A percentile compares a stretch with the other conserved stretches of the same genome.
Conservation (phyloP, 30 jellyfish, hydroid and myxozoan species). For the Hydractinia symbiolongicarpus region DNA sequence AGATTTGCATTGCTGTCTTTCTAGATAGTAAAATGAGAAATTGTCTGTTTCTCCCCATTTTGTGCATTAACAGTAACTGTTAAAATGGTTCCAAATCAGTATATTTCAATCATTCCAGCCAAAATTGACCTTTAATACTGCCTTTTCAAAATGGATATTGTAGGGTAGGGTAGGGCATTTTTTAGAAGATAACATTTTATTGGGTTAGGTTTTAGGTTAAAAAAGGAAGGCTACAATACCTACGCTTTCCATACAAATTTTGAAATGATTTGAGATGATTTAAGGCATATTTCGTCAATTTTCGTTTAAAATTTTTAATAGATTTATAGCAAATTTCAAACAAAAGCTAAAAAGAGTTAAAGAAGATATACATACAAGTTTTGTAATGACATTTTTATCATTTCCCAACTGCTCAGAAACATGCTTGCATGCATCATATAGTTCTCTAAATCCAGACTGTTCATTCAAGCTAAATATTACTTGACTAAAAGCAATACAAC, state of each 20-base stretch:
- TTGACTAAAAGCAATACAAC: slow-evolving; percentile 56
- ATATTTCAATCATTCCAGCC: not conserved
- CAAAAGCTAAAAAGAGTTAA: no score
- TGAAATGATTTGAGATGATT: no score
- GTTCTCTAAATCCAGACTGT: slow-evolving; percentile 43
- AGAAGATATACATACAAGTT: slow-evolving; percentile 34
- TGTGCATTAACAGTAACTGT: not conserved
- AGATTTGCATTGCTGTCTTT: slow-evolving; percentile 40
- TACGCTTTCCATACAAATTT: no score
- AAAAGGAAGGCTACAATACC: no score
- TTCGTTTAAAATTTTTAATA: no score
- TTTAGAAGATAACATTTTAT: no score
- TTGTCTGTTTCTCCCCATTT: not conserved
- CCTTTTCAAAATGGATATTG: not conserved
- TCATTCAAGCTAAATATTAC: slow-evolving; percentile 35
- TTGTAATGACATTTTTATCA: slow-evolving; percentile 33
- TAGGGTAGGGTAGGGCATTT: no score
- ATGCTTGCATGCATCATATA: slow-evolving; percentile 32
- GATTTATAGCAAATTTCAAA: no score
- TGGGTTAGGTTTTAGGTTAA: no score
- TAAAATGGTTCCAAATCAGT: not conserved
- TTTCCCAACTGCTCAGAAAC: slow-evolving; percentile 10
- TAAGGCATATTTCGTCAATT: no score
- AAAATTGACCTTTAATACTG: not conserved
- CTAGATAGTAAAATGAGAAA: slow-evolving; percentile 9